Evolutionary conservation across 1,140 invertebrate species (phyloP), one percentile per base, ranked within the genome.

Genomic region (Megalopta genalis): DNA sequence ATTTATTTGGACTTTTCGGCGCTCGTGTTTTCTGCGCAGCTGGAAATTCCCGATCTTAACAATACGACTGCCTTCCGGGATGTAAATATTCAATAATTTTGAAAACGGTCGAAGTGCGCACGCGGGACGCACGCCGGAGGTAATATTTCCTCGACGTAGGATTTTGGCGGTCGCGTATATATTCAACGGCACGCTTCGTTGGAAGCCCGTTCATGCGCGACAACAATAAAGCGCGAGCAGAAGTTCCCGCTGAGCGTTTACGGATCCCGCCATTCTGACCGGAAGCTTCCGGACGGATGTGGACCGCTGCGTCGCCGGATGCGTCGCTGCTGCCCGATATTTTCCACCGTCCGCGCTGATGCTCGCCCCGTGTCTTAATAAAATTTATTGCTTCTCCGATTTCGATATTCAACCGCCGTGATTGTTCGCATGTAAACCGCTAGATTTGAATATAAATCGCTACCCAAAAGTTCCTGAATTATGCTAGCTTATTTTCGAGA

Each of bases 271-370:
- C 27, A 21, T 64, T 52, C 65, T 65, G 75, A 77, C 72, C 80
- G 84, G 86, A 75, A 79, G 75, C 79, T 84, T 74, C 69, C 62
- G 57, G 82, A 39, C 66, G 84, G 77, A 87, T 80, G 68, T 67
- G 82, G 85, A 64, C 69, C 80, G 70, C 76, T 78, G 74, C 62
- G 66, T 77, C 60, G 54, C 49, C 77, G 87, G 87, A 88, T 87
- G 88, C 83, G 68, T 81, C 77, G 67, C 64, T 59, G 79, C 32
- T 49, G 7, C 25, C 25, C 37, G 59, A 62, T 59, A 75, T 84
- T 87, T 83, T 83, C 70, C 81, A 68, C 49, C 74, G 37, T 52
- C 32, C 46, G 52, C 68, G 21, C 42, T 60, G 49, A 42, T 66
- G 79, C 62, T 27, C 69, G 39, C 39, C 42, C 57, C 37, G 39